These are phyloP conservation scores for Eurois occulta DNA, from an alignment of 2,888 invertebrate genomes.

Conservation along the genomic window DNA sequence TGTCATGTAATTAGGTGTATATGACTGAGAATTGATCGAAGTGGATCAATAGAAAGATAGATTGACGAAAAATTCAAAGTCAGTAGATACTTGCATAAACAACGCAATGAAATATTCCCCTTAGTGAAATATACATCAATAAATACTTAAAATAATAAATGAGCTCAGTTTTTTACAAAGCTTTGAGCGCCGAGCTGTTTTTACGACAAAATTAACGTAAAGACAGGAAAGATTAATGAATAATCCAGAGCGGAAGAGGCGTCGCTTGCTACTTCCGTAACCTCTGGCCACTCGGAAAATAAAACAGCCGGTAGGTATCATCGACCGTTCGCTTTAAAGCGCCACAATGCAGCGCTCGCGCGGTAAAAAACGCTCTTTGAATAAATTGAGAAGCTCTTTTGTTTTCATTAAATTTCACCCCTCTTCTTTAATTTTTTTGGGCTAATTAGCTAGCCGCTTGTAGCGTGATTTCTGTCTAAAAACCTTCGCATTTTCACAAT, in stretches of 20 bases:
- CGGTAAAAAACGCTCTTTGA: constrained; percentile 19
- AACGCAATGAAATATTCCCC: not conserved
- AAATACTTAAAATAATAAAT: constrained; percentile 26
- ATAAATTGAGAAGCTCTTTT: constrained; percentile 48
- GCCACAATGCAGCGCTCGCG: constrained; percentile 16
- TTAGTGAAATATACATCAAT: constrained; percentile 15
- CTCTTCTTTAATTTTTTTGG: constrained; percentile 55
- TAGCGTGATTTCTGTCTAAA: constrained; percentile 53
- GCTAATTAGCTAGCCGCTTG: constrained; percentile 59
- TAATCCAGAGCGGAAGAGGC: constrained; percentile 47
- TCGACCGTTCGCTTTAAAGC: constrained; percentile 21
- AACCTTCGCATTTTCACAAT: constrained; percentile 60
- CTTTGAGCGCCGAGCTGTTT: constrained; percentile 30
- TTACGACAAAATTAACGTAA: constrained; percentile 54
- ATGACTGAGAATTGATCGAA: too few species aligned
- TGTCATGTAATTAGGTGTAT: not conserved
- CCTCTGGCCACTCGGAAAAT: constrained; percentile 36
- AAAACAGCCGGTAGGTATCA: constrained; percentile 34
- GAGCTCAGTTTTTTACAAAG: constrained; percentile 28
- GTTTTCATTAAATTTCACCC: constrained; percentile 57
- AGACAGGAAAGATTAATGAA: constrained; percentile 61
- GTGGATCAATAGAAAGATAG: not conserved
- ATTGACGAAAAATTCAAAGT: not conserved
- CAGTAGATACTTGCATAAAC: not conserved
- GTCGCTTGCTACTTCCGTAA: constrained; percentile 36